Evolutionary conservation across 2,888 invertebrate species (phyloP).

Genomic region (Nymphalis c-album): DNA sequence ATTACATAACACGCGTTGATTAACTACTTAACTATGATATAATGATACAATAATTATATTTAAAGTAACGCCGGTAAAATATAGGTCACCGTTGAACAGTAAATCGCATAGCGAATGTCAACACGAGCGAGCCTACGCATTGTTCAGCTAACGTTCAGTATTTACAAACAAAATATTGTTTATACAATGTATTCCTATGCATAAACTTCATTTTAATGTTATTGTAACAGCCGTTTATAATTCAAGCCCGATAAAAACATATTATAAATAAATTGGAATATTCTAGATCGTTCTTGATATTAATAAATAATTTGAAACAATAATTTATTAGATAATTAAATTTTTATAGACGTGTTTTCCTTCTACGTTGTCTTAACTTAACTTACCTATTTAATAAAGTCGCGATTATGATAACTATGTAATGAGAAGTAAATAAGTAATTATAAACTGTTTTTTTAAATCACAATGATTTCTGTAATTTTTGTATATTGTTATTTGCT

Average conservation of each 20-base stretch:
- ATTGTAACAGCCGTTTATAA: constrained; percentile 30
- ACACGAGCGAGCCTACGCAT: constrained; percentile 51
- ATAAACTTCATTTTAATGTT: constrained; percentile 42
- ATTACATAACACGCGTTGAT: too few species aligned
- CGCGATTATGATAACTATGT: constrained; percentile 13
- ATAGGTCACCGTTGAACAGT: constrained; percentile 3
- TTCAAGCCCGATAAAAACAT: constrained; percentile 7
- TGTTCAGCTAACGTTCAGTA: constrained; percentile 57
- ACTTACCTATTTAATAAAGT: constrained; percentile 16
- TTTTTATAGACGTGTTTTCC: constrained; percentile 13
- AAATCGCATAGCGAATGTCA: constrained; percentile 18
- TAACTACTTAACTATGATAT: too few species aligned
- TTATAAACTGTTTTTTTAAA: neutral
- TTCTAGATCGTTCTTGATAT: constrained; percentile 9
- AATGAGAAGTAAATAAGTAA: neutral
- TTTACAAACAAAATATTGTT: constrained; percentile 62
- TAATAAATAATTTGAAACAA: constrained; percentile 2
- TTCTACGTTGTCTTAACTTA: neutral
- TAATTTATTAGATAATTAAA: constrained; percentile 5
- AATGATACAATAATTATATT: too few species aligned
- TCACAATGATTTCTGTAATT: neutral
- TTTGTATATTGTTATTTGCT: neutral
- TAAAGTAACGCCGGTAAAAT: neutral
- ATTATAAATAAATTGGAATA: constrained; percentile 13
- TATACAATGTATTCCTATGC: constrained; percentile 44